These are phyloP conservation scores for Geococcyx californianus DNA, from an alignment of 2,113 vertebrate species.

Conservation along the genomic window DNA sequence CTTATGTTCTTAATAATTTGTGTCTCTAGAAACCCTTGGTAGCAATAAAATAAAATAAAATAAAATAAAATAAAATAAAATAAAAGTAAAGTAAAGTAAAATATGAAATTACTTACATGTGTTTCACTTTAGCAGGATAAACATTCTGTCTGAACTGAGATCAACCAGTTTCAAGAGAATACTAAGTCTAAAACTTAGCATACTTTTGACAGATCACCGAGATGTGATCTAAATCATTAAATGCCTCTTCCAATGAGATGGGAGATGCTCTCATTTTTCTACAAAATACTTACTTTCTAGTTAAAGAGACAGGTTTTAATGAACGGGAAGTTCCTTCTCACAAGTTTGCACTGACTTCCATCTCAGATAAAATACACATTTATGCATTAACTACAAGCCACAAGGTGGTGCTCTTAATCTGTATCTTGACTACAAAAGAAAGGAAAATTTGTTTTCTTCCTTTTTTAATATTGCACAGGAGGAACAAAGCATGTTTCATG, in stretches of 20 bases:
- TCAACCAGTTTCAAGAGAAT: neutral
- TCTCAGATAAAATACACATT: neutral
- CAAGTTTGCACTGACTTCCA: neutral
- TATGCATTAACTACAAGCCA: neutral
- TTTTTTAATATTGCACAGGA: neutral
- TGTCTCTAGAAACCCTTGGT: neutral
- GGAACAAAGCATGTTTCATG: neutral
- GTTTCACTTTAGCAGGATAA: neutral
- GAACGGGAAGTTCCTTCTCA: neutral
- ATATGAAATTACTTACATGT: neutral
- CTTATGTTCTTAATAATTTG: neutral
- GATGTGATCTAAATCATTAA: neutral
- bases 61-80: too few relatives aligned
- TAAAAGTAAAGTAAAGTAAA: too few relatives aligned
- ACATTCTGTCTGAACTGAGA: neutral
- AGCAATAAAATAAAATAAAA: neutral
- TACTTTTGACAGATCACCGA: neutral
- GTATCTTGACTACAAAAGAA: neutral
- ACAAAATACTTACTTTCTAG: neutral
- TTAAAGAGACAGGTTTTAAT: neutral
- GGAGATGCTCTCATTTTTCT: neutral
- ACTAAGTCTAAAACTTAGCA: neutral
- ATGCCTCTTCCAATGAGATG: neutral
- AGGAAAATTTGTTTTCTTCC: neutral
- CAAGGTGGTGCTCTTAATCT: neutral